Conservation (phyloP, 2,888 invertebrate genomes). For the Vannuccia rotundouncinata region DNA sequence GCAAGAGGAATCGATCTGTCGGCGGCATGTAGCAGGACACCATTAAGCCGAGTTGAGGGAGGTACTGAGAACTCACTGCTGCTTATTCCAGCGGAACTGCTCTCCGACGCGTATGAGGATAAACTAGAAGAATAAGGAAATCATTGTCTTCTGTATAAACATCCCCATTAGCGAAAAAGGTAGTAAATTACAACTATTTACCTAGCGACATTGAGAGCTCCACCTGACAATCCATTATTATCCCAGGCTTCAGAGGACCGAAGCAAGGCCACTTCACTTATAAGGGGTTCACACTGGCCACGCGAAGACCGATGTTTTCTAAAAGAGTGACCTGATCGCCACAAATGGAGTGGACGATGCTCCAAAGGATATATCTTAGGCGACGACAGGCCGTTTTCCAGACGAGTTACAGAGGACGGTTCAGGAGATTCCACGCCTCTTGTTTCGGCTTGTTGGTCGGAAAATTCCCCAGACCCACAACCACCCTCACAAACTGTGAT, state of each 20-base stretch:
- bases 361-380: slow-evolving; percentile 1
- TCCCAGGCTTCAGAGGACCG: background rate
- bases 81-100: background rate
- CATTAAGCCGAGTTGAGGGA: background rate
- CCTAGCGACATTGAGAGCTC: background rate
- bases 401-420: background rate
- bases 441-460: background rate
- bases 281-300: background rate
- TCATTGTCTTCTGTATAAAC: background rate
- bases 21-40: background rate
- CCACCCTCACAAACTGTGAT: background rate
- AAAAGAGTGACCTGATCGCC: background rate
- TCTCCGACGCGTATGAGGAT: background rate
- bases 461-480: background rate
- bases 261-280: background rate
- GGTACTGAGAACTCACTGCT: background rate
- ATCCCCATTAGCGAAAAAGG: background rate
- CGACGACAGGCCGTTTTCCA: background rate
- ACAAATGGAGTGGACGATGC: background rate
- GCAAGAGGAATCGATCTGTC: background rate
- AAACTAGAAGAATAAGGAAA: background rate
- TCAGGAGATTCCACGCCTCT: background rate
- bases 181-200: background rate
- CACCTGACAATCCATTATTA: background rate
- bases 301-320: background rate